These are phyloP conservation scores for rat (Rattus norvegicus) DNA, from an alignment of 2,113 vertebrate species.

Conservation along the genomic window DNA sequence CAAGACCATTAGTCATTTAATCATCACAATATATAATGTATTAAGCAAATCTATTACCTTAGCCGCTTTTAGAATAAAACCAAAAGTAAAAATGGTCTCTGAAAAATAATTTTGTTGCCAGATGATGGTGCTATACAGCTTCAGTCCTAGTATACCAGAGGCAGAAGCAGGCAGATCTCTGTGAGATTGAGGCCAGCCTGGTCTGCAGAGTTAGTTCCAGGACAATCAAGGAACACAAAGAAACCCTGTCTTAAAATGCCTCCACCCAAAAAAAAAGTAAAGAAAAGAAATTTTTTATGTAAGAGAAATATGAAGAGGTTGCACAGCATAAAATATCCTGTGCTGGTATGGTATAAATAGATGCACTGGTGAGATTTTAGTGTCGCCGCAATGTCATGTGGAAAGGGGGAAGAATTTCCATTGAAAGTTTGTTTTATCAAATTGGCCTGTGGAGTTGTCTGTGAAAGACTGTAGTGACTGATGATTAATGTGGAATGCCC, in stretches of 20 bases:
- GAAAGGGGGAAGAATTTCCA: background rate
- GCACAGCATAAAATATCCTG: background rate
- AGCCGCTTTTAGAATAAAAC: background rate
- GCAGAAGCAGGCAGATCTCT: background rate
- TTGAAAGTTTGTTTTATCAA: background rate
- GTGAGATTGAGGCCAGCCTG: background rate
- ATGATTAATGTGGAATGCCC: background rate
- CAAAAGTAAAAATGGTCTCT: conserved; percentile 2
- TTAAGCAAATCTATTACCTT: background rate
- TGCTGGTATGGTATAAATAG: background rate
- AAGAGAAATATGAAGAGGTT: background rate
- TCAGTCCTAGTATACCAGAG: background rate
- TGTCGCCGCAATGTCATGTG: background rate
- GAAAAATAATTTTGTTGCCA: background rate
- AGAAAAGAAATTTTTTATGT: background rate
- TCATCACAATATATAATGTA: conserved; percentile 24
- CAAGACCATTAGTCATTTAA: conserved; percentile 33
- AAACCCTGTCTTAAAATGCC: background rate
- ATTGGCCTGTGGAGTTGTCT: background rate
- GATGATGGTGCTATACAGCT: background rate
- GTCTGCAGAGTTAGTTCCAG: background rate
- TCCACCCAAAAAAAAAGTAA: background rate
- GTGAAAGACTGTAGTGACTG: background rate
- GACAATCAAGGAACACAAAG: background rate
- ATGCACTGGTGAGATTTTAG: background rate